Evolutionary conservation across 1,140 invertebrate species (phyloP).

Genomic region (Saccostrea echinata): DNA sequence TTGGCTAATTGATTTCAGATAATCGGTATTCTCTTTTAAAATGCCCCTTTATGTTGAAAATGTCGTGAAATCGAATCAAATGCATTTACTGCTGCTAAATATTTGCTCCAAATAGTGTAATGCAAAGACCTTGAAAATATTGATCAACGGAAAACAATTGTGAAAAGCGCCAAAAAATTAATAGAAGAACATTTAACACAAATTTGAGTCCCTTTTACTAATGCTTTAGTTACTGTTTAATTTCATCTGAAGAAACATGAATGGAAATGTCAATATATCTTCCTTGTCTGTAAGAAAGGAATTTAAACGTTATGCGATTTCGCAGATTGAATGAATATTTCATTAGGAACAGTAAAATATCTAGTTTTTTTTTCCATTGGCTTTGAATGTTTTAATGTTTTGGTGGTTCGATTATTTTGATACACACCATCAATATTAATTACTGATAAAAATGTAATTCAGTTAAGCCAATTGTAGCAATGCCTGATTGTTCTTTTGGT

Average conservation of each 20-base stretch:
- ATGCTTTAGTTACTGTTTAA: neutral
- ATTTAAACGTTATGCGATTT: neutral
- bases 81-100: conserved; percentile 5
- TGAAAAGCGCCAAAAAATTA: neutral
- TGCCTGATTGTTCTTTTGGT: too few species aligned
- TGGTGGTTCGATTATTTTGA: too few species aligned
- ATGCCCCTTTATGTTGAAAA: neutral
- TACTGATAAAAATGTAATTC: too few species aligned
- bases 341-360: neutral
- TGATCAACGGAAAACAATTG: neutral
- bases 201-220: neutral
- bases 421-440: too few species aligned
- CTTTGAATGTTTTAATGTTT: too few species aligned
- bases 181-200: neutral
- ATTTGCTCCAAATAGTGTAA: neutral
- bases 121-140: conserved; percentile 19
- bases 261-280: neutral
- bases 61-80: neutral
- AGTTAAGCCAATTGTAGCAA: too few species aligned
- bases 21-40: neutral
- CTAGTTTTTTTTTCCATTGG: neutral
- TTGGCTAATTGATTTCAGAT: conserved; percentile 14
- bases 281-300: neutral
- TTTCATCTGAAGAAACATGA: conserved; percentile 3
- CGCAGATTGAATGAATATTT: neutral